Evolutionary conservation across 2,113 vertebrate species (phyloP).

Genomic region (Oostethus manadensis): DNA sequence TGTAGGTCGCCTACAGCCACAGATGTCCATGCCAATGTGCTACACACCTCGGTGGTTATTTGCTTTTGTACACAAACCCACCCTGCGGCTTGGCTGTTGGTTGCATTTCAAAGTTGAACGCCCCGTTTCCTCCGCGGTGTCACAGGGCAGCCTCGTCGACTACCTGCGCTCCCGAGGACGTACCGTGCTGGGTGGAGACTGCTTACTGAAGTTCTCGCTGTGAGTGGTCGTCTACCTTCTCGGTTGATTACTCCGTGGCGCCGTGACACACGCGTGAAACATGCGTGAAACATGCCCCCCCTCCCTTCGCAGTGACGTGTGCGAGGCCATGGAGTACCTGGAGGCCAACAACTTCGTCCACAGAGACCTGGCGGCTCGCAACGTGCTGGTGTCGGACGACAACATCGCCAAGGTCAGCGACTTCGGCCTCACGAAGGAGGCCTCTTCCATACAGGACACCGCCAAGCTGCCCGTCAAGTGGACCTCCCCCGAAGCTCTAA

Average conservation of each 20-base stretch:
- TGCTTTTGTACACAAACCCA: too few species aligned
- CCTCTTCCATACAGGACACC: conserved; percentile 91
- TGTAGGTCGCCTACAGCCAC: too few species aligned
- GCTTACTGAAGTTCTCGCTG: conserved; percentile 93
- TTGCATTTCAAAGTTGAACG: too few species aligned
- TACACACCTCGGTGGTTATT: too few species aligned
- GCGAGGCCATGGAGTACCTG: conserved; percentile 96
- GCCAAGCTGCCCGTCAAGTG: conserved; percentile 96
- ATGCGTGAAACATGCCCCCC: neutral
- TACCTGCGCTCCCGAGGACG: conserved; percentile 90
- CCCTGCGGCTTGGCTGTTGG: too few species aligned
- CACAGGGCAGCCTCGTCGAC: conserved; percentile 91
- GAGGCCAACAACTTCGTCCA: conserved; percentile 95
- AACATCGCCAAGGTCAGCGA: conserved; percentile 98
- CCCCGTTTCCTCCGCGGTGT: neutral
- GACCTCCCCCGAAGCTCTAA: conserved; percentile 92
- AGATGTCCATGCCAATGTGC: too few species aligned
- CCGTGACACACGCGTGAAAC: neutral
- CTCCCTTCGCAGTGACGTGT: conserved; percentile 80
- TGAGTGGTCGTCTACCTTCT: conserved; percentile 56
- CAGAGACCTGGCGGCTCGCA: conserved; percentile 93
- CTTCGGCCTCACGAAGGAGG: conserved; percentile 96
- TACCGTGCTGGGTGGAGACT: conserved; percentile 88
- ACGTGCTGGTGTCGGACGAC: conserved; percentile 95
- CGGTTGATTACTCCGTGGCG: too few species aligned